Conservation (phyloP, 64 coral and sea anemone genomes). For the Montipora capricornis region DNA sequence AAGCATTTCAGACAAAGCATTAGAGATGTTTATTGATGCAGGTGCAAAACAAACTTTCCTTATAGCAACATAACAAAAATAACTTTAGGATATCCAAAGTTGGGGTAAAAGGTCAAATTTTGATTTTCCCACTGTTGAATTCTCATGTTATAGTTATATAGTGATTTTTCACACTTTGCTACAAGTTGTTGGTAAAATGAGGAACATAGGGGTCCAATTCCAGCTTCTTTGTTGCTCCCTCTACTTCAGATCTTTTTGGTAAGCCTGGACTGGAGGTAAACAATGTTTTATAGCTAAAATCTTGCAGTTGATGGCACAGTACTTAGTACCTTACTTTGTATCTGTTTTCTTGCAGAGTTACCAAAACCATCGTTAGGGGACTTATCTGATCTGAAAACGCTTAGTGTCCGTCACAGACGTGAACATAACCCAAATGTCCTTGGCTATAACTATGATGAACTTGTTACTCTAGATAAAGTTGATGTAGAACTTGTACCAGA, state of each 20-base stretch:
- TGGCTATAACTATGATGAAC: slow-evolving; percentile 84
- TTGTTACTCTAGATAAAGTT: slow-evolving; percentile 83
- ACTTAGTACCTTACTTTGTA: background rate
- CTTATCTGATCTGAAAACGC: slow-evolving; percentile 87
- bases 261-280: too few species aligned
- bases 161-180: too few species aligned
- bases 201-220: too few species aligned
- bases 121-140: too few species aligned
- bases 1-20: slow-evolving; percentile 81
- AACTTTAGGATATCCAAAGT: too few species aligned
- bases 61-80: too few species aligned
- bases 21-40: slow-evolving; percentile 89
- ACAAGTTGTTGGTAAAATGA: too few species aligned
- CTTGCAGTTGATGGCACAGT: background rate
- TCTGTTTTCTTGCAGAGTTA: slow-evolving; percentile 63
- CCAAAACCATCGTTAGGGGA: slow-evolving; percentile 94
- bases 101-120: too few species aligned
- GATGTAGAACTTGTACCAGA: slow-evolving; percentile 92
- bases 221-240: too few species aligned
- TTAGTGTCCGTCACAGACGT: slow-evolving; percentile 70
- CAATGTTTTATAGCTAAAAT: too few species aligned
- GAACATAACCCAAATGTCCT: slow-evolving; percentile 93
- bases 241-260: too few species aligned
- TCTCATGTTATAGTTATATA: too few species aligned
- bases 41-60: slow-evolving; percentile 23